Conservation (phyloP, 2,888 invertebrate genomes). For the Aspidapion aeneum region DNA sequence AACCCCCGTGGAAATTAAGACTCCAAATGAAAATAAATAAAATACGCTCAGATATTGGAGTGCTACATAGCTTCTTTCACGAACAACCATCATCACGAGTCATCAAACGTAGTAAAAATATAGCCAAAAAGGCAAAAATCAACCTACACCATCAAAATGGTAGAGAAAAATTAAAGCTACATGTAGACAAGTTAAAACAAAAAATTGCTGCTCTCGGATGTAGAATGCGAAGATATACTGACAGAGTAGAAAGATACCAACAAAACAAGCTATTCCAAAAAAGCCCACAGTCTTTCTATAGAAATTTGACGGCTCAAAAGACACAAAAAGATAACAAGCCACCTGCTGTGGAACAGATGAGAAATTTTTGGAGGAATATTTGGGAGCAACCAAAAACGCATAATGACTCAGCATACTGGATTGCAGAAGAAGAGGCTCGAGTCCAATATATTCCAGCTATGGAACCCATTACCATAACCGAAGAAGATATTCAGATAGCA, state of each 20-base stretch:
- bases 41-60: neutral
- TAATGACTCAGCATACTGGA: neutral
- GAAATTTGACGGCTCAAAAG: neutral
- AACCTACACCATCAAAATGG: too few relatives aligned
- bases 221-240: too few relatives aligned
- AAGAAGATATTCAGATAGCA: neutral
- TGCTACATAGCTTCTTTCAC: neutral
- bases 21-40: neutral
- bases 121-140: too few relatives aligned
- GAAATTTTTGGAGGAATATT: neutral
- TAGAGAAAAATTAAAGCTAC: too few relatives aligned
- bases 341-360: neutral
- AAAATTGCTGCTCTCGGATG: too few relatives aligned
- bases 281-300: neutral
- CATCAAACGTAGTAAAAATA: neutral
- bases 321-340: neutral
- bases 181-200: too few relatives aligned
- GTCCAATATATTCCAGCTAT: neutral
- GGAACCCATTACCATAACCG: neutral
- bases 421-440: neutral
- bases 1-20: neutral
- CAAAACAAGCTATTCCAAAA: neutral
- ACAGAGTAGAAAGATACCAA: too few relatives aligned
- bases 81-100: neutral
- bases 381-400: neutral